Percentiles rank a stretch among this genome's conserved stretches.
These are phyloP conservation scores for Apogon talboti DNA, from an alignment of 2,797 vertebrate genomes.

Conservation along the genomic window DNA sequence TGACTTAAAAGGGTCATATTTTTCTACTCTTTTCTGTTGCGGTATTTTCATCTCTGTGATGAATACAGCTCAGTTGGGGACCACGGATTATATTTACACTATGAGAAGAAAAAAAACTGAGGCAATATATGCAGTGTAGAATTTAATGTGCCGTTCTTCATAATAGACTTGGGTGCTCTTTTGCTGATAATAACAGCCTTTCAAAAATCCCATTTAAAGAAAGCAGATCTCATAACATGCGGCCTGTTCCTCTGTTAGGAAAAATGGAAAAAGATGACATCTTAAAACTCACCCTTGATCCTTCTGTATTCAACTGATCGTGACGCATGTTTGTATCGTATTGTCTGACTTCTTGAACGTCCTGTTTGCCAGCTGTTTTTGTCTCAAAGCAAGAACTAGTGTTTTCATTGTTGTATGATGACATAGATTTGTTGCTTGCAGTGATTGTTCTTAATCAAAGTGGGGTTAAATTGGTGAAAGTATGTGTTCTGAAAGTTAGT, in stretches of 20 bases:
- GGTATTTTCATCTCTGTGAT: conserved; percentile 65
- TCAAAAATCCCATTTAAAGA: conserved; percentile 23
- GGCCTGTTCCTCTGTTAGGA: conserved; percentile 35
- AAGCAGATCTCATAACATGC: conserved; percentile 10
- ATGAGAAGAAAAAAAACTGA: conserved; percentile 28
- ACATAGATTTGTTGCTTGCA: conserved; percentile 80
- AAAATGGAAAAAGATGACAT: conserved; percentile 28
- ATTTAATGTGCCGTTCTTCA: conserved; percentile 51
- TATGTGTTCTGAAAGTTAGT: conserved; percentile 75
- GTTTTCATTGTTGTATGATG: conserved; percentile 79
- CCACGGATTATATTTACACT: conserved; percentile 63
- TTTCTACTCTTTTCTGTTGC: conserved; percentile 69
- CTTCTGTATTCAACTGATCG: conserved; percentile 65
- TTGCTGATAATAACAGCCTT: conserved; percentile 46
- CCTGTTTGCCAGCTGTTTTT: conserved; percentile 78
- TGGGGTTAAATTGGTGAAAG: conserved; percentile 76
- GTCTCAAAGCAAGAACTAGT: conserved; percentile 76
- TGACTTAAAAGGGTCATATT: conserved; percentile 66
- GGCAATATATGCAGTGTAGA: conserved; percentile 68
- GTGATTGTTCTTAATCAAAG: conserved; percentile 80
- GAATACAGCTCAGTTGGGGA: conserved; percentile 65
- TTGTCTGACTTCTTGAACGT: conserved; percentile 79
- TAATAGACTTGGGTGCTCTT: conserved; percentile 65
- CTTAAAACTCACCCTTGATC: conserved; percentile 39
- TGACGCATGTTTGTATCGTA: conserved; percentile 82